These are phyloP conservation scores for Balearica regulorum DNA, from an alignment of 2,797 vertebrate genomes.

Conservation along the genomic window DNA sequence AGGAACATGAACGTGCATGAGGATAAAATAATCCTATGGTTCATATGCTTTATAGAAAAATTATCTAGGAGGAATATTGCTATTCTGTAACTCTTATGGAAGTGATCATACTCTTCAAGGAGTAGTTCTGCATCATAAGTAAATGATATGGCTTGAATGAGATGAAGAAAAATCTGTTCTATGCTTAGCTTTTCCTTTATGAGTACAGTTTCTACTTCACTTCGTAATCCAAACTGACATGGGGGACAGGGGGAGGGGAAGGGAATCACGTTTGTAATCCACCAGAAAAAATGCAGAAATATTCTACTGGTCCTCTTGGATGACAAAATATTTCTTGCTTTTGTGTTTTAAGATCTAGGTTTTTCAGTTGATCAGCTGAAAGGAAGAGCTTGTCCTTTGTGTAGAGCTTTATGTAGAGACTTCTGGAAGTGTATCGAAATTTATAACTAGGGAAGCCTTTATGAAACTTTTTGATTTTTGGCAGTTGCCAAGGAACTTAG, in stretches of 20 bases:
- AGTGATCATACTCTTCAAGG: neutral
- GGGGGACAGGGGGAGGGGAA: too few relatives aligned
- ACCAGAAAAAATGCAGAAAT: neutral
- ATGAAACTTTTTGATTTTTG: neutral
- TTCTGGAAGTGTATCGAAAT: neutral
- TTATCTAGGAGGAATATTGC: neutral
- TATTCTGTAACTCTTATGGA: neutral
- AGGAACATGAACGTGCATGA: neutral
- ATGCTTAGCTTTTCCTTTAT: neutral
- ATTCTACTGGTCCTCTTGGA: neutral
- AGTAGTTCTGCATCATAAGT: neutral
- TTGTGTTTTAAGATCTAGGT: neutral
- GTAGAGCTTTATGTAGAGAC: neutral
- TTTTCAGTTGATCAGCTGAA: neutral
- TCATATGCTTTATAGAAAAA: neutral
- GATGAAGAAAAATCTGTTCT: neutral
- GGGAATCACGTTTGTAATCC: neutral
- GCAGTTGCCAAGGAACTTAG: neutral
- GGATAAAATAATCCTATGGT: neutral
- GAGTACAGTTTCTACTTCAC: neutral
- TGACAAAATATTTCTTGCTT: neutral
- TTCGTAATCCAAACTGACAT: neutral
- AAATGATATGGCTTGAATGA: neutral
- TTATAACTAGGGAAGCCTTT: neutral
- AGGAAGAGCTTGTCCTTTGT: neutral